Evolutionary conservation across 2,113 vertebrate species (phyloP).

Genomic region (Pelobates fuscus): DNA sequence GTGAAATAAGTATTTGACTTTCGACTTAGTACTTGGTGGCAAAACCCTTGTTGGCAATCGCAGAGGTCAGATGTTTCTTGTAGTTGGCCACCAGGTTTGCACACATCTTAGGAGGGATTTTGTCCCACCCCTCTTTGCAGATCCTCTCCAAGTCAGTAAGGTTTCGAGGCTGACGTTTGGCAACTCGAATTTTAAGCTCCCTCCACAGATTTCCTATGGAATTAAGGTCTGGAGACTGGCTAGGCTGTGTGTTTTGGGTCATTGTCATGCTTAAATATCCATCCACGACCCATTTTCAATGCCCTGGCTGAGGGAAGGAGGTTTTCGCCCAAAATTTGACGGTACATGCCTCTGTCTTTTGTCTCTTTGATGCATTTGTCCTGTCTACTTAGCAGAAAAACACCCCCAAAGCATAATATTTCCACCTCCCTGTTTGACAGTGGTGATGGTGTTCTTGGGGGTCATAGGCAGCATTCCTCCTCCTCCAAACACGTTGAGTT

Average conservation of each 20-base stretch:
- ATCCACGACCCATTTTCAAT: constrained; percentile 8
- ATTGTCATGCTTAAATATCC: not conserved
- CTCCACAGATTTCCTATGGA: not conserved
- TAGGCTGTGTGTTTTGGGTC: not conserved
- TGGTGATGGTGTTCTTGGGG: not conserved
- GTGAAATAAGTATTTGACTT: not conserved
- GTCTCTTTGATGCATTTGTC: not conserved
- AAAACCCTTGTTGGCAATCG: constrained; percentile 20
- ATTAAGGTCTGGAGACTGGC: not conserved
- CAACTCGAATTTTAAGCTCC: not conserved
- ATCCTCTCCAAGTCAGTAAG: not conserved
- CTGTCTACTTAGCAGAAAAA: not conserved
- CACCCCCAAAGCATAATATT: not conserved
- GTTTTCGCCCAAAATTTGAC: not conserved
- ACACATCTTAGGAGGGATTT: constrained; percentile 13
- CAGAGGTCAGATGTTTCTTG: constrained; percentile 1
- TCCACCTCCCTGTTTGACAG: not conserved
- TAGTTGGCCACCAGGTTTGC: constrained; percentile 20
- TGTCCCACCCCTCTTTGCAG: constrained; percentile 1
- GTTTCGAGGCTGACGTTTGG: not conserved
- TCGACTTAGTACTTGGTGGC: constrained; percentile 2
- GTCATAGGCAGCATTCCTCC: constrained; percentile 2
- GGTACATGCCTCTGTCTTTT: not conserved
- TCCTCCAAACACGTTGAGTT: not conserved
- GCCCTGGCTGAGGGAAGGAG: constrained; percentile 11